Evolutionary conservation across 2,797 vertebrate genomes (phyloP), one percentile per base, ranked within the genome.

Genomic region (Amphiprion clarkii): DNA sequence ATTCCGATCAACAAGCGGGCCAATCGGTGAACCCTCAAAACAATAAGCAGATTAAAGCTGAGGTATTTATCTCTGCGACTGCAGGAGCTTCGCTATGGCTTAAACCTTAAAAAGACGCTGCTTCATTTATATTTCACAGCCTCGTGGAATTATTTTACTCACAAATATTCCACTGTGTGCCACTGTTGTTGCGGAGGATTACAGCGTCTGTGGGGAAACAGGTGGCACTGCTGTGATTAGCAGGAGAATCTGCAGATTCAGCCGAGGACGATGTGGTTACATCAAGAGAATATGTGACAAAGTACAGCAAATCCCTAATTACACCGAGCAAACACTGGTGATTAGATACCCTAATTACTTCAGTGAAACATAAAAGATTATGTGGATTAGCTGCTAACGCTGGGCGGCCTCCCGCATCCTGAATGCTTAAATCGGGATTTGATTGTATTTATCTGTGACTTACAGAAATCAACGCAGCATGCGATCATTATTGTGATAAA

Each of bases 31-130:
- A 74, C 40, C 62, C 40, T 60, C 46, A 74, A 84, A 49, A 78
- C 71, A 70, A 84, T 79, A 63, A 80, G 79, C 51, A 78, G 81
- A 81, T 82, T 85, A 84, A 71, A 76, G 42, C 25, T 53, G 4
- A 55, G 67, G 46, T 76, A 11, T 87, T 83, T 52, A 74, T 87
- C 48, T 55, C 31, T 3, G 60, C 53, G 49, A 57, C 31, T 57
- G 11, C 29, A 42, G 79, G 57, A 36, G 57, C 49, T 76, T 85
- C 56, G 25, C 62, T 71, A 61, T 23, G 71, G 33, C 40, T 76
- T 67, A 61, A 77, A 25, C 62, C 49, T 42, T 46, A 73, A 60
- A 79, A 78, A 74, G 66, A 67, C 2, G n/a, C 67, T 13, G 13
- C 46, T 52, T 83, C 60, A n/a, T 84, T 86, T 77, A 40, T 59